Base-by-base conservation (phyloP, 1,140 invertebrate species). In the Mizuhopecten yessoensis region DNA sequence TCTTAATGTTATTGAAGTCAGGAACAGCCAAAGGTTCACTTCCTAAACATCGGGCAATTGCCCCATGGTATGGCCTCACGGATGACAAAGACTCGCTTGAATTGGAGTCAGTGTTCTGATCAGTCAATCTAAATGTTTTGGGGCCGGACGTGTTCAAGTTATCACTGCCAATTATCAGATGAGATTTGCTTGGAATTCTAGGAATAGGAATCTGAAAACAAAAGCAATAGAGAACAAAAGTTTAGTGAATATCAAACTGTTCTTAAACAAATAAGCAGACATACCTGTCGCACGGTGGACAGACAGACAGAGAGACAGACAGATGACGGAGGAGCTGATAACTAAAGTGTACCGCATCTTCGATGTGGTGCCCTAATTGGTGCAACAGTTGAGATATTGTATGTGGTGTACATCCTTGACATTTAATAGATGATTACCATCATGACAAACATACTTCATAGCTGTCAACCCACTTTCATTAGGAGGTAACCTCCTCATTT, bases 141-240 rank as follows among this genome's bases (percentile, higher is more conserved):
- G 23, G 9, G 29, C n/a, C 1, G 9, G 57, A 29, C 0, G 20
- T 75, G n/a, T 29, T 75, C 5, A 75, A 9, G 9, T n/a, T 29
- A 5, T 75, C 57, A 75, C 20, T 75, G 57, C 29, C 29, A 29
- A 90, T 45, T 49, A 92, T 92, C 10, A 92, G 34, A 39, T 92
- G 92, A n/a, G 92, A 90, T 88, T 92, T 92, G 49, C 92, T 92
- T 89, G 92, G 92, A 39, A 92, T 92, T 86, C 92, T 87, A n/a
- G 92, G 92, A 45, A 92, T 91, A 34, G 92, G 92, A 34, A 92
- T 88, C 92, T 92, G 45, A 75, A 91, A 92, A 33, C 11, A n/a
- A 36, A 88, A n/a, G 29, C 36, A 34, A n/a, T n/a, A 34, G 20
- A 5, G 11, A 34, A 23, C n/a, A 87, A 10, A 33, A 34, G 33